Conservation (phyloP, 1,140 invertebrate genomes). For the Vanessa atalanta region DNA sequence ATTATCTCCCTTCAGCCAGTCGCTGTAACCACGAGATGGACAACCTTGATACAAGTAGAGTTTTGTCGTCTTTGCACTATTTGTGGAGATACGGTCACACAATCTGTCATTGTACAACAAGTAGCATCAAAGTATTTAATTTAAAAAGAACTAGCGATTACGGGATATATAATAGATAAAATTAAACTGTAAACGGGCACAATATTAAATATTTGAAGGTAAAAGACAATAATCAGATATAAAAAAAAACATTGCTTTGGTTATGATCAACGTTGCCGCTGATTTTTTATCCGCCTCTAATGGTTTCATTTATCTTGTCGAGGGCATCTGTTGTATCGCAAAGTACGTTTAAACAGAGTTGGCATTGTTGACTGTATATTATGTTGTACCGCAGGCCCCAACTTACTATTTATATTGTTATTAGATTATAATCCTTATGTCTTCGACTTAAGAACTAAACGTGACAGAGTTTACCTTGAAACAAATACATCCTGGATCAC, state of each 20-base stretch:
- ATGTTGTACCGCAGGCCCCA: slow-evolving; percentile 22
- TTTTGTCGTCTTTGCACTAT: slow-evolving; percentile 22
- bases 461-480: slow-evolving; percentile 24
- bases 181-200: neutral
- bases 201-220: neutral
- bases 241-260: slow-evolving; percentile 41
- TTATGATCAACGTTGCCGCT: slow-evolving; percentile 28
- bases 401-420: slow-evolving; percentile 10
- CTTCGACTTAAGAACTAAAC: slow-evolving; percentile 14
- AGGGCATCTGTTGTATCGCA: slow-evolving; percentile 55
- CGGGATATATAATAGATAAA: neutral
- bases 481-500: slow-evolving; percentile 49
- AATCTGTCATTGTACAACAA: neutral
- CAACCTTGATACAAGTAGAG: slow-evolving; percentile 44
- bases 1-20: slow-evolving; percentile 62
- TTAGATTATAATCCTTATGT: slow-evolving; percentile 24
- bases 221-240: slow-evolving; percentile 23
- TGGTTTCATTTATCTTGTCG: slow-evolving; percentile 53
- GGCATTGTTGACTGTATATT: slow-evolving; percentile 47
- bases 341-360: slow-evolving; percentile 49
- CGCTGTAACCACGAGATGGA: slow-evolving; percentile 58
- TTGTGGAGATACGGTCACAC: neutral
- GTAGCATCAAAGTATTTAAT: neutral
- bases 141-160: neutral
- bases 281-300: slow-evolving; percentile 46